Evolutionary conservation across 37 sponge, comb jelly and placozoan species (phyloP).

Genomic region (Haliclona indistincta): DNA sequence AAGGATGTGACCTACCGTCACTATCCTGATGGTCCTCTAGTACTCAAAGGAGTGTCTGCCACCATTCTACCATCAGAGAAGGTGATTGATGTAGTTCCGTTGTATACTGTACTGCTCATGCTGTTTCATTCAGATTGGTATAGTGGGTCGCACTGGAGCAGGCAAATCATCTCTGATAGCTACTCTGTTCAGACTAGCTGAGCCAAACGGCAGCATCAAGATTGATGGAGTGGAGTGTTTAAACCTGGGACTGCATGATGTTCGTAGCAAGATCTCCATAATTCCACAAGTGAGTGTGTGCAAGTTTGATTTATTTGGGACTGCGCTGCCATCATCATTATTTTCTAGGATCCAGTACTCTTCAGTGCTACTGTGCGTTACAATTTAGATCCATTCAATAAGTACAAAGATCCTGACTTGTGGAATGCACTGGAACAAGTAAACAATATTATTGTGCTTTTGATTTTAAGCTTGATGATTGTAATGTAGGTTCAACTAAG

Average conservation of each 20-base stretch:
- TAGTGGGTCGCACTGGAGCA: slow-evolving; percentile 94
- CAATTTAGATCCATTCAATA: slow-evolving; percentile 89
- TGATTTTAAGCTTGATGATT: no score
- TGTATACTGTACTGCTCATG: no score
- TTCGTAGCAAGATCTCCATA: slow-evolving; percentile 79
- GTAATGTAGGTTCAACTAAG: no score
- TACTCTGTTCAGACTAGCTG: slow-evolving; percentile 86
- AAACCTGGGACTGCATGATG: slow-evolving; percentile 78
- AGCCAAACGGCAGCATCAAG: slow-evolving; percentile 72
- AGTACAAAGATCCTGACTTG: slow-evolving; percentile 62
- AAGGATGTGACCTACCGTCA: slow-evolving; percentile 50
- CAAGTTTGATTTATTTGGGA: no score
- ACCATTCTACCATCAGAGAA: slow-evolving; percentile 64
- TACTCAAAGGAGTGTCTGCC: slow-evolving; percentile 56
- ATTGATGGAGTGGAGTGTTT: slow-evolving; percentile 78
- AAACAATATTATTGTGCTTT: no score
- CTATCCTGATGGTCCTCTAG: slow-evolving; percentile 34
- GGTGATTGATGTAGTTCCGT: no score
- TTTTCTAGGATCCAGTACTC: slow-evolving; percentile 91
- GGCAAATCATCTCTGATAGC: slow-evolving; percentile 89
- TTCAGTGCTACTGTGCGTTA: slow-evolving; percentile 87
- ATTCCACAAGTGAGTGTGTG: no score
- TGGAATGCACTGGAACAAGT: slow-evolving; percentile 86
- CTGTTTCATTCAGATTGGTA: slow-evolving; percentile 84
- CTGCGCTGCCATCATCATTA: no score